Evolutionary conservation across 2,888 invertebrate species (phyloP).

Genomic region (Drosophila affinis): DNA sequence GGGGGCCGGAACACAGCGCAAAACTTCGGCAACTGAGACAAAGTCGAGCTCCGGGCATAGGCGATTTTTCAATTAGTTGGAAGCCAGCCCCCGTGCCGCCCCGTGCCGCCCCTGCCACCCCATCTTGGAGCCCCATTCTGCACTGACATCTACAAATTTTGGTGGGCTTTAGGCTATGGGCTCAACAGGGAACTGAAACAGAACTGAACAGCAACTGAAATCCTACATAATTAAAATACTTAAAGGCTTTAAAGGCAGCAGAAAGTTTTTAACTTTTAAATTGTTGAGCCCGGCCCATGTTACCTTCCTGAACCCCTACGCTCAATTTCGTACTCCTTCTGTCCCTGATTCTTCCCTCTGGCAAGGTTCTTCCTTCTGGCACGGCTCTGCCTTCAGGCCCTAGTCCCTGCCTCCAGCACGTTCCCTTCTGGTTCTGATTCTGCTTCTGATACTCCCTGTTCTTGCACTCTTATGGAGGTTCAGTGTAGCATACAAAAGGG

Average conservation of each 20-base stretch:
- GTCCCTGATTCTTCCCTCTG: background rate
- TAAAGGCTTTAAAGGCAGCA: slow-evolving; percentile 73
- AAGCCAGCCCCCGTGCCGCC: slow-evolving; percentile 16
- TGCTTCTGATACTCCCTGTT: background rate
- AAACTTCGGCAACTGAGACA: slow-evolving; percentile 36
- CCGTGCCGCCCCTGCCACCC: background rate
- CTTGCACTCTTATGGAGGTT: slow-evolving; percentile 23
- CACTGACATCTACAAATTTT: slow-evolving; percentile 59
- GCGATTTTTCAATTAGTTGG: slow-evolving; percentile 74
- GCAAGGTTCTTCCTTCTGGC: background rate
- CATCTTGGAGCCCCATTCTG: background rate
- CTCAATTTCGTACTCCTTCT: background rate
- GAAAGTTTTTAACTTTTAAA: slow-evolving; percentile 73
- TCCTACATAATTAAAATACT: slow-evolving; percentile 78
- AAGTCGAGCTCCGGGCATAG: slow-evolving; percentile 52
- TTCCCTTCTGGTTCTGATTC: background rate
- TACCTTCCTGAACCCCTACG: slow-evolving; percentile 6
- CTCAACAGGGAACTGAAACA: slow-evolving; percentile 15
- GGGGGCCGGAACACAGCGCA: background rate
- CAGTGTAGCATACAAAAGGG: slow-evolving; percentile 49
- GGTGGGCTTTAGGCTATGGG: slow-evolving; percentile 51
- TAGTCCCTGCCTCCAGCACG: background rate
- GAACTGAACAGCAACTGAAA: slow-evolving; percentile 40
- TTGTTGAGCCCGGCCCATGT: slow-evolving; percentile 56
- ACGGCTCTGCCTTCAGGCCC: background rate